Conservation (phyloP, 2,888 invertebrate species). For the Stenoptilia bipunctidactyla region DNA sequence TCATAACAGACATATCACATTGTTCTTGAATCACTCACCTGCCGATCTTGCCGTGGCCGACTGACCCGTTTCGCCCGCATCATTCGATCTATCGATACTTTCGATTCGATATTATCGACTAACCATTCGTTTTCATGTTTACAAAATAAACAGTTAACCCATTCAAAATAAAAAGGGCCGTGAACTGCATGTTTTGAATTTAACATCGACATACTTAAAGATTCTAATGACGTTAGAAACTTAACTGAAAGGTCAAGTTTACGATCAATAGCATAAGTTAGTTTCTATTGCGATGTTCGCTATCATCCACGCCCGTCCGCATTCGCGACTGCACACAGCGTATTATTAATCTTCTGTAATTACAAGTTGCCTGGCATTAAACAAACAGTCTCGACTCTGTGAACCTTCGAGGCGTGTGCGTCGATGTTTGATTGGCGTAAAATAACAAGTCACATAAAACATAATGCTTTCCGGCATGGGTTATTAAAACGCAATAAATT, state of each 20-base stretch:
- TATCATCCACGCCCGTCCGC: no score
- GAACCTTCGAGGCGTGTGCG: no score
- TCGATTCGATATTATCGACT: constrained; percentile 30
- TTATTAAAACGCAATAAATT: constrained; percentile 48
- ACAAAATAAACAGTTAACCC: constrained; percentile 31
- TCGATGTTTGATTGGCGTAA: constrained; percentile 28
- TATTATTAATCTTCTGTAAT: no score
- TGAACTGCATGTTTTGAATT: constrained; percentile 33
- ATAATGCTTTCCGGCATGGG: constrained; percentile 31
- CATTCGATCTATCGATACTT: constrained; percentile 31
- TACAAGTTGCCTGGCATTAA: no score
- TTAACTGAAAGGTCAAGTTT: neutral
- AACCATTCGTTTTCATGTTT: constrained; percentile 19
- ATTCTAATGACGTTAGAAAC: neutral
- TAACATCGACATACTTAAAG: neutral
- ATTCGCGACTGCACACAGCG: no score
- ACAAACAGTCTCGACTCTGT: no score
- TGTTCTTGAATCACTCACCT: constrained; percentile 31
- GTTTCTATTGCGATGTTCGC: no score
- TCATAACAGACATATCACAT: constrained; percentile 21
- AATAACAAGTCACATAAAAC: constrained; percentile 30
- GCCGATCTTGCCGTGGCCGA: constrained; percentile 30
- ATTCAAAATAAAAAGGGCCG: constrained; percentile 25
- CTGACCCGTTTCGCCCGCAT: constrained; percentile 33
- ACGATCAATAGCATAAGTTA: no score